These are phyloP conservation scores for Pipistrellus pipistrellus DNA, from an alignment of 2,797 vertebrate genomes.

Conservation along the genomic window DNA sequence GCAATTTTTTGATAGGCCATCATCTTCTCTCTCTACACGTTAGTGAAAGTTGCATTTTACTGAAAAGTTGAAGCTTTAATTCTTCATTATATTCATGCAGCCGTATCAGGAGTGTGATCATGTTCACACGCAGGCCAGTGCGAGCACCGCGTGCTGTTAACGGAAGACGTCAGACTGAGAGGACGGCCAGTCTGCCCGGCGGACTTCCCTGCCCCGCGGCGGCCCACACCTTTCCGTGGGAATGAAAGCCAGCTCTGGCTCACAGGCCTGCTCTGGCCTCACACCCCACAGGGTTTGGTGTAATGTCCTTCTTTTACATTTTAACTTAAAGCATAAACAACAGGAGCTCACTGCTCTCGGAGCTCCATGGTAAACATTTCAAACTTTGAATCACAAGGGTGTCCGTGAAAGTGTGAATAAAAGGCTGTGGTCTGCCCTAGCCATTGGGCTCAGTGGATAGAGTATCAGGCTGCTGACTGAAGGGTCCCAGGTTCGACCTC, in stretches of 20 bases:
- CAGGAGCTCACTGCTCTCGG: constrained; percentile 34
- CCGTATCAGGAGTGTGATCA: not conserved
- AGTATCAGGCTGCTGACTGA: too few species aligned
- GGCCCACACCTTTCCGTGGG: not conserved
- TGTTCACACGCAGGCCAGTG: not conserved
- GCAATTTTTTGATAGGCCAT: not conserved
- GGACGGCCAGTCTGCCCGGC: not conserved
- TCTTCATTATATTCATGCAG: not conserved
- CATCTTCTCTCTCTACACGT: not conserved
- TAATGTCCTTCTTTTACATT: not conserved
- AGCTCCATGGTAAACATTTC: constrained; percentile 52
- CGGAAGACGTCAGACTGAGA: not conserved
- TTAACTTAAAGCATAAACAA: constrained; percentile 67
- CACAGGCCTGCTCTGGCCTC: not conserved
- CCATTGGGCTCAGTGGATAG: too few species aligned
- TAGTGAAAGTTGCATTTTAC: not conserved
- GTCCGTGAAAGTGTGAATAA: constrained; percentile 52
- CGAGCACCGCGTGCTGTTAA: not conserved
- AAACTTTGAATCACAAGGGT: constrained; percentile 49
- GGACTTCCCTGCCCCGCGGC: not conserved
- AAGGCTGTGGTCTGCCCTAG: not conserved
- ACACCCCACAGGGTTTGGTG: not conserved
- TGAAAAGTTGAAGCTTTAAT: not conserved
- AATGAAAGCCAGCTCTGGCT: not conserved
- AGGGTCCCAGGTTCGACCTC: too few species aligned